Evolutionary conservation across 2,888 invertebrate genomes (phyloP).

Genomic region (Ormyrus labotus): DNA sequence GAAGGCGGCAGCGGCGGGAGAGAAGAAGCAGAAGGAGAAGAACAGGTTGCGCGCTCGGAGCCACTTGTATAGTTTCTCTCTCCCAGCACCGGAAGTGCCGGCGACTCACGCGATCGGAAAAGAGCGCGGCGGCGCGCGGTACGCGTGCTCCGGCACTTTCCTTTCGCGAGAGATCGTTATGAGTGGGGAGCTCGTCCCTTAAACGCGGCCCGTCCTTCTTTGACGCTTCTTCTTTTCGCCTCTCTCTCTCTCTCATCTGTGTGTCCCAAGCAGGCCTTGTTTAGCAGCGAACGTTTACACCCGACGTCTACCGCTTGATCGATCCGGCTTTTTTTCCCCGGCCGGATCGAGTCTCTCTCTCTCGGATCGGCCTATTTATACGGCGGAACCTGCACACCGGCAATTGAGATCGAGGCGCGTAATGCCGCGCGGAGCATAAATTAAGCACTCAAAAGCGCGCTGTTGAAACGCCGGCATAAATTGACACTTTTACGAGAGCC

Average conservation of each 20-base stretch:
- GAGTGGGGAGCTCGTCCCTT: neutral
- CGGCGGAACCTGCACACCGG: slow-evolving; percentile 14
- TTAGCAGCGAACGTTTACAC: slow-evolving; percentile 38
- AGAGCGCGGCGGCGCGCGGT: slow-evolving; percentile 8
- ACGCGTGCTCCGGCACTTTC: slow-evolving; percentile 21
- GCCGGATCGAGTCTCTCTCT: neutral
- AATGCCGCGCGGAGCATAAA: neutral
- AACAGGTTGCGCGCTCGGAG: slow-evolving; percentile 45
- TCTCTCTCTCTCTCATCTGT: neutral
- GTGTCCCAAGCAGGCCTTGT: slow-evolving; percentile 30
- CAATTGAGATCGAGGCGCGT: slow-evolving; percentile 19
- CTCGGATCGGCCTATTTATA: slow-evolving; percentile 14
- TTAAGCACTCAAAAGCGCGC: neutral
- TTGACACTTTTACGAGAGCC: neutral
- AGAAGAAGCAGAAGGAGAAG: slow-evolving; percentile 15
- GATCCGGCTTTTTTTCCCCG: slow-evolving; percentile 6
- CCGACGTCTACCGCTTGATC: neutral
- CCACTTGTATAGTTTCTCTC: slow-evolving; percentile 41
- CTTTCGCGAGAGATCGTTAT: slow-evolving; percentile 1
- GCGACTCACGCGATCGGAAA: slow-evolving; percentile 40
- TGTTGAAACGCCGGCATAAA: no score
- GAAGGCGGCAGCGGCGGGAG: neutral
- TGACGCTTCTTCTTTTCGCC: slow-evolving; percentile 18
- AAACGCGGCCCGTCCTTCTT: neutral
- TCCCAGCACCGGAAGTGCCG: slow-evolving; percentile 41